These are phyloP conservation scores for Melolontha melolontha DNA, from an alignment of 2,888 invertebrate species.

Conservation along the genomic window DNA sequence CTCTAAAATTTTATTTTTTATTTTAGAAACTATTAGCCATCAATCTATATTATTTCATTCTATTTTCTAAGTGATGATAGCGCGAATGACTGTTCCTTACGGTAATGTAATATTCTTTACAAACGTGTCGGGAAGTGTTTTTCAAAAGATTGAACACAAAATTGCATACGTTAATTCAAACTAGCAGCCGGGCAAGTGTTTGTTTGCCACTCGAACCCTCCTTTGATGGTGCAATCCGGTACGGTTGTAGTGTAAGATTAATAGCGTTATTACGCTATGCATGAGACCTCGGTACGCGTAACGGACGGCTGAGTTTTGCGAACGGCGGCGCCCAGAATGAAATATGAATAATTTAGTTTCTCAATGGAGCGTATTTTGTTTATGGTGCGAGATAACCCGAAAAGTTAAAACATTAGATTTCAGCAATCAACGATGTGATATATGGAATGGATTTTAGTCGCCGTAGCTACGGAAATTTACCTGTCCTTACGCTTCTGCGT, in stretches of 20 bases:
- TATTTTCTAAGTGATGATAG: too few species aligned
- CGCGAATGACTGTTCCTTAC: too few species aligned
- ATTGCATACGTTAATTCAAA: too few species aligned
- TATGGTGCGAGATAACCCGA: slow-evolving; percentile 39
- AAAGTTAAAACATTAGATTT: slow-evolving; percentile 41
- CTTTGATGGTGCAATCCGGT: too few species aligned
- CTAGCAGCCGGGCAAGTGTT: background rate
- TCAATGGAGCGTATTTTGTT: slow-evolving; percentile 41
- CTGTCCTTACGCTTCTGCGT: slow-evolving; percentile 14
- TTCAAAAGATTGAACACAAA: too few species aligned
- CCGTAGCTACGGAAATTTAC: slow-evolving; percentile 29
- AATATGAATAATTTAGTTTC: slow-evolving; percentile 41
- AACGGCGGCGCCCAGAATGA: slow-evolving; percentile 25
- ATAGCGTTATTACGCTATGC: slow-evolving; percentile 32
- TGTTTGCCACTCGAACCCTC: too few species aligned
- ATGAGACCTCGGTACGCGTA: slow-evolving; percentile 29
- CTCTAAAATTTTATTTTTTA: too few species aligned
- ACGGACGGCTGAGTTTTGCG: slow-evolving; percentile 23
- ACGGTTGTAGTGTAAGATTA: slow-evolving; percentile 22
- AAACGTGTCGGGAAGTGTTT: too few species aligned
- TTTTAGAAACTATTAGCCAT: too few species aligned
- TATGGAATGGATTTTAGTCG: slow-evolving; percentile 8
- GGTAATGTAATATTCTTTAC: too few species aligned
- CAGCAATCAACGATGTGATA: slow-evolving; percentile 32
- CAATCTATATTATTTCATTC: too few species aligned